Base-by-base conservation (phyloP, 2,113 vertebrate genomes). In the Syngnathus typhle region DNA sequence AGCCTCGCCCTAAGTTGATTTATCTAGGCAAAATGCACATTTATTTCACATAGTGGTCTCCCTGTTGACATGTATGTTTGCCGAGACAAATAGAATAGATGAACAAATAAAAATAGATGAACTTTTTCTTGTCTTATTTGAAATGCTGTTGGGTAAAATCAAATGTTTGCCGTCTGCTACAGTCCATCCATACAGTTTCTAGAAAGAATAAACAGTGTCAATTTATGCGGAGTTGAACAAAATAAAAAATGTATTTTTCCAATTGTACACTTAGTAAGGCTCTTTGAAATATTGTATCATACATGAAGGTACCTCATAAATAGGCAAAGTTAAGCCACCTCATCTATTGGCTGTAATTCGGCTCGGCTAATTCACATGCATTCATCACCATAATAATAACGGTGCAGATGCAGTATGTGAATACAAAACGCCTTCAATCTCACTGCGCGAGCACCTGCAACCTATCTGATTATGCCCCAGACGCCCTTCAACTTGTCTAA, bases 31-130 rank as follows among this genome's bases (percentile, higher is more conserved):
- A 55, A 60, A 41, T n/a, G 38, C 10, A 19, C 10, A 41, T 60
- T 60, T 60, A 60, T 60, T 60, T 41, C 19, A 60, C 10, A 9
- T n/a, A 60, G 41, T 60, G 59, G 37, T 60, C 37, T 41, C 38
- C 59, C 59, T 41, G 9, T 60, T 60, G 38, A 60, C 18, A 60
- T 60, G 19, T 61, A n/a, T 41, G 37, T 21, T 41, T 38, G 59
- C 36, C 41, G 21, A n/a, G 12, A n/a, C 4, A 7, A 38, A n/a
- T n/a, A n/a, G n/a, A n/a, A n/a, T n/a, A n/a, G n/a, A n/a, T n/a
- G n/a, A n/a, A n/a, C n/a, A n/a, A n/a, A n/a, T n/a, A 60, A 19
- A 37, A 38, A n/a, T 37, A 37, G 19, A 21, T 10, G 9, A 55
- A 23, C 7, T 51, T 19, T 6, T 59, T 18, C 56, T 16, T 6